Conservation (phyloP, 30 jellyfish, hydroid and myxozoan genomes). For the Hydractinia echinata region DNA sequence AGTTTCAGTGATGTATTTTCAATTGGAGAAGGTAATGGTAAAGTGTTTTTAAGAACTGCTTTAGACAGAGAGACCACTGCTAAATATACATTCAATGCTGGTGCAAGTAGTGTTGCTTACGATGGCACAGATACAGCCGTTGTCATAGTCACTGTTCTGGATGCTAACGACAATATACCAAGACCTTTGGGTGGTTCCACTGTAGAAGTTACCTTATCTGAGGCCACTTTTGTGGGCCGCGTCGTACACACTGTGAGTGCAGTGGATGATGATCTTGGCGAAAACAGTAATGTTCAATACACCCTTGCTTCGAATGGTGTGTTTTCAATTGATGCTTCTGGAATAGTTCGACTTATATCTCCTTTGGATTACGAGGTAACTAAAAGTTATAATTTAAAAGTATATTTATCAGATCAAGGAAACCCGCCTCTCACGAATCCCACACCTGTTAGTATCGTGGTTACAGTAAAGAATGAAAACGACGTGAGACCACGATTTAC, state of each 20-base stretch:
- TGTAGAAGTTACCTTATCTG: neutral
- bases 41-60: constrained; percentile 9
- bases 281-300: neutral
- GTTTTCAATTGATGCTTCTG: neutral
- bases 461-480: constrained; percentile 26
- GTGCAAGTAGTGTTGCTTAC: constrained; percentile 20
- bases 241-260: neutral
- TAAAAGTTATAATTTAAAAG: neutral
- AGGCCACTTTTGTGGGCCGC: neutral
- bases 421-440: neutral
- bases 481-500: constrained; percentile 24
- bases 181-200: neutral
- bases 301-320: neutral
- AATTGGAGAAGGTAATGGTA: constrained; percentile 43
- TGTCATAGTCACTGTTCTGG: neutral
- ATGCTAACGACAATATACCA: constrained; percentile 12
- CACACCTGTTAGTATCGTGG: constrained; percentile 8
- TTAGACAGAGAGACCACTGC: constrained; percentile 53
- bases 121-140: neutral
- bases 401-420: constrained; percentile 5
- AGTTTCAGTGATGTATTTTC: constrained; percentile 23
- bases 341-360: neutral
- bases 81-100: constrained; percentile 27
- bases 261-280: constrained; percentile 11
- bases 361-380: constrained; percentile 9